Conservation (phyloP, 2,113 vertebrate genomes). For the Melanerpes formicivorus region DNA sequence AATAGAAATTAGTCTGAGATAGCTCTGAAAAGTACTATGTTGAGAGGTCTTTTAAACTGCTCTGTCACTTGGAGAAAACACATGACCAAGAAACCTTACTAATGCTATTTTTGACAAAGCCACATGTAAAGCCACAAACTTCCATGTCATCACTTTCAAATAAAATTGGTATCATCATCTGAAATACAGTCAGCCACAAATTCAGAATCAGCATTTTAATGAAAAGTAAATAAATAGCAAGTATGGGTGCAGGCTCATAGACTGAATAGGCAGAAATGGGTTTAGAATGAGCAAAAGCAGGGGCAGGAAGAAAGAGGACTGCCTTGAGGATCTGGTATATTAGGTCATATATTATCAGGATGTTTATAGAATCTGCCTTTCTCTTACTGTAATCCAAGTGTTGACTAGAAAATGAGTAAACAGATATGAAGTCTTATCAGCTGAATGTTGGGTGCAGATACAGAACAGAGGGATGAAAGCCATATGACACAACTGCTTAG, state of each 20-base stretch:
- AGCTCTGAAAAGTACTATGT: neutral
- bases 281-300: neutral
- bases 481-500: neutral
- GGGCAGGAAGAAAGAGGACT: neutral
- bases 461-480: neutral
- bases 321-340: neutral
- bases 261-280: neutral
- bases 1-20: neutral
- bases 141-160: neutral
- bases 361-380: neutral
- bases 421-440: neutral
- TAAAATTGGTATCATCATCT: neutral
- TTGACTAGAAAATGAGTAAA: neutral
- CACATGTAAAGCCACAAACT: neutral
- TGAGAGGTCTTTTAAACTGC: neutral
- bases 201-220: constrained; percentile 23
- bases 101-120: constrained; percentile 8
- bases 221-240: neutral
- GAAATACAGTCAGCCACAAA: neutral
- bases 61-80: neutral
- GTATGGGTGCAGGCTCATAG: neutral
- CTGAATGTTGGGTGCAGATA: neutral
- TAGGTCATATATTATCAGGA: neutral
- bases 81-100: neutral
- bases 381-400: neutral